Percentiles rank a stretch among this genome's conserved stretches.
phyloP scores from a whole-genome alignment of 2,888 invertebrate species.

The Leptinotarsa haldemani region DNA sequence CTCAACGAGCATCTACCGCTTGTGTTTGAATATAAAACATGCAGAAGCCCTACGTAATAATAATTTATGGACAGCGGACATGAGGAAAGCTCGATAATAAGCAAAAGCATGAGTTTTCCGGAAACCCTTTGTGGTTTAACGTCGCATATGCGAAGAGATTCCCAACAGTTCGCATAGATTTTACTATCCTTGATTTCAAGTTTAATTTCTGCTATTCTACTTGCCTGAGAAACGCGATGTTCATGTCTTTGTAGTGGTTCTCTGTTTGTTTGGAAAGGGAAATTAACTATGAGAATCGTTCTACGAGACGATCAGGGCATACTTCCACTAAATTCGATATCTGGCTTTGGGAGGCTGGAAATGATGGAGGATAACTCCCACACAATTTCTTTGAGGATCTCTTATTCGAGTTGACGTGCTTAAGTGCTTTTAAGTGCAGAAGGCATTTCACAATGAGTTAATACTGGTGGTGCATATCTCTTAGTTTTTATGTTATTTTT shows the following conservation, averaged over 20 bases:
- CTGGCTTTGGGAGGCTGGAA: background rate
- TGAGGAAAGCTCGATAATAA: conserved; percentile 31
- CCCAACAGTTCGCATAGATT: conserved; percentile 2
- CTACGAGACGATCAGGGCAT: conserved; percentile 20
- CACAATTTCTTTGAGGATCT: background rate
- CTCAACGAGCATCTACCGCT: conserved; percentile 15
- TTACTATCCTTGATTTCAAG: conserved; percentile 15
- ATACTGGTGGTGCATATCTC: background rate
- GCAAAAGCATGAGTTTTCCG: conserved; percentile 19
- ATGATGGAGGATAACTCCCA: background rate
- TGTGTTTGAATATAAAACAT: conserved; percentile 28
- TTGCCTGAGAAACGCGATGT: conserved; percentile 8
- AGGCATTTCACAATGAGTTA: background rate
- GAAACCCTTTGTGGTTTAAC: conserved; percentile 31
- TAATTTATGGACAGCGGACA: conserved; percentile 34
- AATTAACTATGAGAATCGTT: conserved; percentile 23
- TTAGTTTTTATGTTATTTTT: no score
- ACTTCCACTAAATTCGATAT: conserved; percentile 9
- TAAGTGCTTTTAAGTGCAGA: background rate
- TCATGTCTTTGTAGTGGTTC: conserved; percentile 2
- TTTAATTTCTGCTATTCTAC: conserved; percentile 19
- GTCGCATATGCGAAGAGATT: conserved; percentile 2
- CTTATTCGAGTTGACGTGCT: background rate
- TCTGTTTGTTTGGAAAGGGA: conserved; percentile 17
- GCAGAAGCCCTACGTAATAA: conserved; percentile 26